Percentiles rank a stretch among this genome's conserved stretches.
phyloP scores from a whole-genome alignment of 2,113 vertebrate species.

The Coptodon bakossiorum region DNA sequence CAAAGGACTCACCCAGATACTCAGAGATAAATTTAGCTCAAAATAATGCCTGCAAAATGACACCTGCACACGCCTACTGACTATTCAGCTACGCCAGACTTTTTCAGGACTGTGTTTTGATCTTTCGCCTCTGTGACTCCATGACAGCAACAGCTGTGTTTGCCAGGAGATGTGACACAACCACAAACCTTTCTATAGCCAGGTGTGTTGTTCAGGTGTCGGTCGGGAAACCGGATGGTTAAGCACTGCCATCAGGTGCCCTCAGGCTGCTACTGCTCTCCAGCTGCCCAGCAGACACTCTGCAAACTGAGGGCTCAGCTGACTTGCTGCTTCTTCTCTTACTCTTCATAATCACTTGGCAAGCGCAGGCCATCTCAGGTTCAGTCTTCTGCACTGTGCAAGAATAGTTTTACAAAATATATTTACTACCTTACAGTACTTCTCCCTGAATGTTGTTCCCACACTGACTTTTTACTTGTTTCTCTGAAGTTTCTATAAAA shows the following conservation, averaged over 20 bases:
- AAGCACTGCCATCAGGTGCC: conserved; percentile 58
- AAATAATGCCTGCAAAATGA: neutral
- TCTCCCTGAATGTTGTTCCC: neutral
- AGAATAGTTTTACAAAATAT: neutral
- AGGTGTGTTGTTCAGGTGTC: conserved; percentile 27
- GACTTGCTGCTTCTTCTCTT: neutral
- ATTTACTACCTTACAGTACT: neutral
- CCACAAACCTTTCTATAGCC: neutral
- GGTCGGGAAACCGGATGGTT: neutral
- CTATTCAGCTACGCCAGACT: neutral
- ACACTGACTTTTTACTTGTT: neutral
- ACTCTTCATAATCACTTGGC: conserved; percentile 2
- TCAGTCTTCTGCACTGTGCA: neutral
- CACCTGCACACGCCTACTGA: neutral
- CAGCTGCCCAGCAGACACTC: neutral
- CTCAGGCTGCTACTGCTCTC: conserved; percentile 37
- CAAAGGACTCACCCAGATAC: neutral
- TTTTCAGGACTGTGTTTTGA: neutral
- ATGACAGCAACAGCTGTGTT: conserved; percentile 6
- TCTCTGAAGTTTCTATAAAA: neutral
- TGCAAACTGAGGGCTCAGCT: neutral
- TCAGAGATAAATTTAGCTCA: neutral
- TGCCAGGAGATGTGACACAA: neutral
- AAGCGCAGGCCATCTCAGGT: neutral
- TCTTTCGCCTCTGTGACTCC: neutral